Evolutionary conservation across 2,888 invertebrate species (phyloP).

Genomic region (Tinea trinotella): DNA sequence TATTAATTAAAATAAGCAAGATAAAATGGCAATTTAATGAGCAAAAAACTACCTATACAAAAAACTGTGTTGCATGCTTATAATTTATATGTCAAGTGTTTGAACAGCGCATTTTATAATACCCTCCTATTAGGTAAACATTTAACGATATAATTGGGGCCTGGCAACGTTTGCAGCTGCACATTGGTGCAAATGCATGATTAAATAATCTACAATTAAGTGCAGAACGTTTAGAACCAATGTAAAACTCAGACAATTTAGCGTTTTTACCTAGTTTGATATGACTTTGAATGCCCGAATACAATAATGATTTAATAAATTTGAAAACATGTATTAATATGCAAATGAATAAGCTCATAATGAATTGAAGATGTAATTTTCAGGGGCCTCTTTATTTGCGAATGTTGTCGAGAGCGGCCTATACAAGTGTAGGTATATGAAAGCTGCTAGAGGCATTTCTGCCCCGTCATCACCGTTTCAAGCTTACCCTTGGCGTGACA

Average conservation of each 20-base stretch:
- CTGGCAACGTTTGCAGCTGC: conserved; percentile 8
- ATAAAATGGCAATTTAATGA: background rate
- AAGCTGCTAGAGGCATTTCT: background rate
- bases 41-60: background rate
- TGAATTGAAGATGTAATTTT: too few species aligned
- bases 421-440: background rate
- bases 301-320: too few species aligned
- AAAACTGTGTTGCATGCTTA: background rate
- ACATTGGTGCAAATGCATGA: background rate
- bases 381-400: too few species aligned
- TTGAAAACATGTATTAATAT: too few species aligned
- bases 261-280: too few species aligned
- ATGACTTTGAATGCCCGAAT: too few species aligned
- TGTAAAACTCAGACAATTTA: background rate
- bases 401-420: background rate
- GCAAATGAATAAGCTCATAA: too few species aligned
- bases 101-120: background rate
- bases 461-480: background rate
- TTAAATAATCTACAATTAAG: background rate
- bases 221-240: background rate
- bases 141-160: background rate
- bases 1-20: background rate
- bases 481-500: conserved; percentile 59
- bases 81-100: background rate
- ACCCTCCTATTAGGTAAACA: background rate